Evolutionary conservation across 2,113 vertebrate species (phyloP), one percentile per base, ranked within the genome.

Genomic region (Ceyx cyanopectus): DNA sequence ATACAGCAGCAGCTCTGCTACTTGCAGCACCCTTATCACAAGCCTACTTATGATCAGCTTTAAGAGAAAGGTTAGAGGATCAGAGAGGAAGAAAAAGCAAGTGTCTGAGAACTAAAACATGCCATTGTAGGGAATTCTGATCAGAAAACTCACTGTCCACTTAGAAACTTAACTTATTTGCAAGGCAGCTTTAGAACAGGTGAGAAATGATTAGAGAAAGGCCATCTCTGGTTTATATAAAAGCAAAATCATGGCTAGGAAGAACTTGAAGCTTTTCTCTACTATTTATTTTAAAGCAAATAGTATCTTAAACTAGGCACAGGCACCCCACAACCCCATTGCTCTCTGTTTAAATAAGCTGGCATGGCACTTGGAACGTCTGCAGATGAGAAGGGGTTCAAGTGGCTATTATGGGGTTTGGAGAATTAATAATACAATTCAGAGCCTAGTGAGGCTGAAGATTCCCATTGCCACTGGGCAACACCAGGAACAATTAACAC

Each of bases 321-420:
- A 34, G 34, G 34, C 34, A 34, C 34, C 34, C 34, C 34, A 34
- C 34, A 34, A 34, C 34, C 34, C 34, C 34, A 34, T 96, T 92
- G 94, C 89, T 95, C 85, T 89, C 85, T 85, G 94, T 94, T 89
- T 85, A 96, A 96, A 94, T 91, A 89, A 85, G 72, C 1, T 96
- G 91, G 87, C 89, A 85, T 1, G 24, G 85, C 68, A 53, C 65
- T 85, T 53, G 48, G 65, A 95, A 72, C 3, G 27, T 87, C 53
- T 6, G 3, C 32, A 87, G 85, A 94, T 87, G 89, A 91, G 91
- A 96, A 27, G 72, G 20, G 1, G 87, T 82, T 94, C 93, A 74
- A 37, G 89, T 19, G 8, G 75, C 93, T 70, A 27, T 93, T 94
- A 77, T 1, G 19, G 32, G 17, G 37, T 22, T 91, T 87, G 34